Base-by-base conservation (phyloP, 2,797 vertebrate genomes). In the Spinibarbus caldwelli region DNA sequence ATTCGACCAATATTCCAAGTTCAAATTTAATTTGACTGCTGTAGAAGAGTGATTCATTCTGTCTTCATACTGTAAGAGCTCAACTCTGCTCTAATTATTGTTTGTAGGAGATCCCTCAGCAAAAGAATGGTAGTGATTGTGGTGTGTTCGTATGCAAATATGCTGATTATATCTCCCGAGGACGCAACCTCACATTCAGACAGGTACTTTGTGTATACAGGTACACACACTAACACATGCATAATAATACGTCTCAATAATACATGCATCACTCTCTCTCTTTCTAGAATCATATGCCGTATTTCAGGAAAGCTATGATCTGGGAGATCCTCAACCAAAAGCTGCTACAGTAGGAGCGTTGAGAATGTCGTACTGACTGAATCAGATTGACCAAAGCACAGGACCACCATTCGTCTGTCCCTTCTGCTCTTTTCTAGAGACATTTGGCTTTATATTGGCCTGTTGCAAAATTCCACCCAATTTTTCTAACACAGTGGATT, bases 61-160 rank as follows among this genome's bases (percentile, higher is more conserved):
- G 66, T 29, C n/a, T 49, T 21, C 17, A 52, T 21, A 54, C 15
- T 54, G 6, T 62, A 15, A 29, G 57, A 62, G 26, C 26, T 14
- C 26, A 29, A n/a, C 62, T 49, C 57, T 23, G 17, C 52, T 52
- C 1, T 68, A 49, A 36, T 23, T 52, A 3, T 70, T 41, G 34
- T 82, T 47, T 92, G 6, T 47, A 98, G 98, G 98, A 99, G 88
- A 97, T 99, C 91, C 97, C 98, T 80, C 98, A 98, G 82, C 98
- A 99, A 89, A 90, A 71, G 80, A 99, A 99, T 77, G 95, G 96
- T 66, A 98, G 95, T 15, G 98, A 99, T 92, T 99, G 98, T 59
- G 98, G 98, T 26, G 96, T 99, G 86, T 99, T 99, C 93, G 89
- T 94, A 86, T 99, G 98, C 96, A 97, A 97, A 96, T 99, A 97